Percentiles rank a stretch among this genome's conserved stretches.
These are phyloP conservation scores for Bactericera cockerelli DNA, from an alignment of 1,140 invertebrate genomes.

Conservation along the genomic window DNA sequence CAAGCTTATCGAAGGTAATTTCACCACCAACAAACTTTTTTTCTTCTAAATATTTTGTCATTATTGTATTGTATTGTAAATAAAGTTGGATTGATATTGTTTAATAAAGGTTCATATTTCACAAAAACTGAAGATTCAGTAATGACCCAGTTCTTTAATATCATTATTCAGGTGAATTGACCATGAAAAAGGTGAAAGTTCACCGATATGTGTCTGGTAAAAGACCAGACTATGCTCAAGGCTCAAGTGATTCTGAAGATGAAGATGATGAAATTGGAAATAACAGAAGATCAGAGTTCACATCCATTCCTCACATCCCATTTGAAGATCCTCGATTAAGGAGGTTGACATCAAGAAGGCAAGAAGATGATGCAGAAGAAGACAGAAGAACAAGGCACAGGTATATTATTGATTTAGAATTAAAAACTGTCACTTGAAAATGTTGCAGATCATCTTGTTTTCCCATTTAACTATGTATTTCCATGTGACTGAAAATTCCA, in stretches of 20 bases:
- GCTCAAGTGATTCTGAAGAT: constrained; percentile 63
- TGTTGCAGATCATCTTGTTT: too few relatives aligned
- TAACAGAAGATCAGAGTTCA: constrained; percentile 7
- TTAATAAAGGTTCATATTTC: too few relatives aligned
- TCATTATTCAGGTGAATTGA: constrained; percentile 76
- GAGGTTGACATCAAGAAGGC: constrained; percentile 32
- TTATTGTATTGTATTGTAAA: too few relatives aligned
- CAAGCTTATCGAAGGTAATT: too few relatives aligned
- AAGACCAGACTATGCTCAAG: constrained; percentile 79
- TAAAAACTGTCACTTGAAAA: too few relatives aligned
- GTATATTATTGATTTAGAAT: constrained; percentile 11
- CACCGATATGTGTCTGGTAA: constrained; percentile 86
- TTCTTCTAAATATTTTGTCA: too few relatives aligned
- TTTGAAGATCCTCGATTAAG: constrained; percentile 61
- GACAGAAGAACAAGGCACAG: constrained; percentile 32
- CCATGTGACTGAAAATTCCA: too few relatives aligned
- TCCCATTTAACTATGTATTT: too few relatives aligned
- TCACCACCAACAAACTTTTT: too few relatives aligned
- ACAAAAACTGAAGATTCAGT: too few relatives aligned
- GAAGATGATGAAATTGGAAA: constrained; percentile 50
- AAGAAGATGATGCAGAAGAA: constrained; percentile 28
- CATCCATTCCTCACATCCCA: constrained; percentile 14
- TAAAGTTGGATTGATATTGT: too few relatives aligned
- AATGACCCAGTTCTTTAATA: too few relatives aligned
- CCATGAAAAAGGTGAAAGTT: constrained; percentile 94